A percentile compares a stretch with the other conserved stretches of the same genome.
Conservation (phyloP, 2,797 vertebrate species). For the Streptopelia turtur region DNA sequence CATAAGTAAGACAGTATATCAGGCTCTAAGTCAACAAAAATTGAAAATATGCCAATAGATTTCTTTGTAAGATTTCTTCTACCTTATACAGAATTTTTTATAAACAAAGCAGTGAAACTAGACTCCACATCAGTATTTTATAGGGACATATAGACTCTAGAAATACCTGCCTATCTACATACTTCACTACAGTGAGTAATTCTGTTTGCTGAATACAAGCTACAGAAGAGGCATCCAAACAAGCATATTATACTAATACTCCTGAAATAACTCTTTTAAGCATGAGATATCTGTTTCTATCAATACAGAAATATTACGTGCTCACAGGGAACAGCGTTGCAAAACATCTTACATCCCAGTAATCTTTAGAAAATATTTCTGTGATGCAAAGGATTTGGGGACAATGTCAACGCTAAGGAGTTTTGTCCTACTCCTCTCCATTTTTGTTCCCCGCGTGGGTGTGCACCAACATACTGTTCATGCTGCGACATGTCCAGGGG, state of each 20-base stretch:
- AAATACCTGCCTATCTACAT: neutral
- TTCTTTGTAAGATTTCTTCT: neutral
- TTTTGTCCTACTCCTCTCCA: neutral
- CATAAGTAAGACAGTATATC: neutral
- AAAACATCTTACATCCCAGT: neutral
- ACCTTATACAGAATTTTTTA: neutral
- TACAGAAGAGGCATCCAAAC: neutral
- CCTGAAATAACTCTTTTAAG: neutral
- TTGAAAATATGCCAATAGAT: neutral
- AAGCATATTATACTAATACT: neutral
- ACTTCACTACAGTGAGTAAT: neutral
- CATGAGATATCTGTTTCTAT: neutral
- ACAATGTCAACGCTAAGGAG: neutral
- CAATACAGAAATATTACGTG: neutral
- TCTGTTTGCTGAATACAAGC: neutral
- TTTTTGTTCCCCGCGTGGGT: fast-evolving
- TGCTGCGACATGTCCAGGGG: neutral
- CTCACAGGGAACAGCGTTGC: neutral
- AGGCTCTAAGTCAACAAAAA: neutral
- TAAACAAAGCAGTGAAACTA: neutral
- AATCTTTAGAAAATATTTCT: neutral
- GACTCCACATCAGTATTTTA: neutral
- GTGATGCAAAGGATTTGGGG: neutral
- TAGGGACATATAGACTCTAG: neutral
- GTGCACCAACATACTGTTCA: fast-evolving